phyloP scores from a whole-genome alignment of 1,140 invertebrate genomes.

The Drosophila santomea region DNA sequence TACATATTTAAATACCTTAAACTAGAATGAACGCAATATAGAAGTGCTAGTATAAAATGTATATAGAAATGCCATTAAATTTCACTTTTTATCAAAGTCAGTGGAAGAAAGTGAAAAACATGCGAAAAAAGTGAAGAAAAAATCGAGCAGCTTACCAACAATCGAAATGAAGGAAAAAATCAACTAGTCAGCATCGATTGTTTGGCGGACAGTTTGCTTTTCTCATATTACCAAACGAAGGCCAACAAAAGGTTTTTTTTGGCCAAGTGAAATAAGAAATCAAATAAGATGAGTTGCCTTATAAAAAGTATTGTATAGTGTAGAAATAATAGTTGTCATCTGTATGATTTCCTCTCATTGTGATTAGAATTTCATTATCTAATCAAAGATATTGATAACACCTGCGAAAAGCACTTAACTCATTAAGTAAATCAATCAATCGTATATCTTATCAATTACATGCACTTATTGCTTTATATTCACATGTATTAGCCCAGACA shows the following conservation, averaged over 20 bases:
- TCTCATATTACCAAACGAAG: slow-evolving; percentile 61
- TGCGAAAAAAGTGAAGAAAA: slow-evolving; percentile 15
- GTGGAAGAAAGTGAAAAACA: slow-evolving; percentile 34
- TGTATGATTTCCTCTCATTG: background rate
- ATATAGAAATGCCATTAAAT: slow-evolving; percentile 10
- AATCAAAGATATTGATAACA: background rate
- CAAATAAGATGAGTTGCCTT: slow-evolving; percentile 4
- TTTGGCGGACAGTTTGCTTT: slow-evolving; percentile 51
- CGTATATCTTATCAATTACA: background rate
- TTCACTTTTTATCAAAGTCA: slow-evolving; percentile 38
- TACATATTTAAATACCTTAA: background rate
- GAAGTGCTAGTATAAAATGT: too few relatives aligned
- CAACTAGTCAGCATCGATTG: slow-evolving; percentile 47
- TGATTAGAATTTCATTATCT: background rate
- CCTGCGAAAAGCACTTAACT: background rate
- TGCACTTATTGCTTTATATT: background rate
- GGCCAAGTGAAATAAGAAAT: background rate
- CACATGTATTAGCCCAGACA: background rate
- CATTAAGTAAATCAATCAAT: background rate
- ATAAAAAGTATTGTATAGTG: background rate
- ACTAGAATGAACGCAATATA: background rate
- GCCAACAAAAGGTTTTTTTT: slow-evolving; percentile 8
- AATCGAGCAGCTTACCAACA: slow-evolving; percentile 11
- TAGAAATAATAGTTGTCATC: background rate
- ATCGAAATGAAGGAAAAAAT: slow-evolving; percentile 13